Conservation (phyloP, 2,113 vertebrate genomes). For the Bothrops jararaca region DNA sequence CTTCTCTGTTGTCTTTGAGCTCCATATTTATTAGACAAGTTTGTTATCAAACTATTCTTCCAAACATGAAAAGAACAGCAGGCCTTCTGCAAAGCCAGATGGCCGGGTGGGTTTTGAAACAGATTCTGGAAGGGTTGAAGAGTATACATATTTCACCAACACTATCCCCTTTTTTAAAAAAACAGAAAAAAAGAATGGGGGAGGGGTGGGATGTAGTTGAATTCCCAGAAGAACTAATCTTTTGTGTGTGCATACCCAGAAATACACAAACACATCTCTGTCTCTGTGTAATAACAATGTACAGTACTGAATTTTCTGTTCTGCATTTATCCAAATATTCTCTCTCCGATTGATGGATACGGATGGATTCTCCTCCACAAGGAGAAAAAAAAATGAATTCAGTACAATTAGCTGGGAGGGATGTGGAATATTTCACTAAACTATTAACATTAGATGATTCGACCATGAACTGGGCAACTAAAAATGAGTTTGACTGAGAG, state of each 20-base stretch:
- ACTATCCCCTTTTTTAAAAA: constrained; percentile 34
- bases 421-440: not conserved
- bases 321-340: not conserved
- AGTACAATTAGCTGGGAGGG: not conserved
- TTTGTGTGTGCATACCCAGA: not conserved
- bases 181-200: constrained; percentile 44
- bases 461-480: too few species aligned
- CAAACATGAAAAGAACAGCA: constrained; percentile 78
- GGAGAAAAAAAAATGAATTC: not conserved
- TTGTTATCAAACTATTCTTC: constrained; percentile 78
- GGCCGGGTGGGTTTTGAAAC: constrained; percentile 65
- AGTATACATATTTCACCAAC: constrained; percentile 53
- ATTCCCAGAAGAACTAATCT: constrained; percentile 40
- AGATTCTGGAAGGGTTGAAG: constrained; percentile 58
- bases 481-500: too few species aligned
- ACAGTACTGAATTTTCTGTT: not conserved
- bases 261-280: not conserved
- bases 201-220: constrained; percentile 41
- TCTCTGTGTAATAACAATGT: not conserved
- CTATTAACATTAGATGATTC: too few species aligned
- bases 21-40: constrained; percentile 73
- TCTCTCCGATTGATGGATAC: not conserved
- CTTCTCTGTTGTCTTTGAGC: constrained; percentile 72
- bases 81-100: constrained; percentile 79
- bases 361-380: not conserved